Conservation (phyloP, 2,113 vertebrate species). For the Sarotherodon lohbergeri region DNA sequence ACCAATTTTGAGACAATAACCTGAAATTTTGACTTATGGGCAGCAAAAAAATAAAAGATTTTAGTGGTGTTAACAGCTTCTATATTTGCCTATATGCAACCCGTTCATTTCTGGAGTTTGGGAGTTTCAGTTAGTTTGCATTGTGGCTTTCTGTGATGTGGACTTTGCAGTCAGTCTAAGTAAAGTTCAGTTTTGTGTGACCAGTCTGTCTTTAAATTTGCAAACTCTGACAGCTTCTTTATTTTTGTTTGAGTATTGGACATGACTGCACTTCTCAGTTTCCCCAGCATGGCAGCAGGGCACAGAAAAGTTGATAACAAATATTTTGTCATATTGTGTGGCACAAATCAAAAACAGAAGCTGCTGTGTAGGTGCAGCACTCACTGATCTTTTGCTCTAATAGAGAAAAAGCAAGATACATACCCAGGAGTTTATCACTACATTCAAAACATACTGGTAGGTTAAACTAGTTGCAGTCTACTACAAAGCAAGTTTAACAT, state of each 20-base stretch:
- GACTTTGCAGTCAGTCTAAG: background rate
- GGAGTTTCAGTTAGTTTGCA: background rate
- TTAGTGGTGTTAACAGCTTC: background rate
- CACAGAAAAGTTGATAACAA: background rate
- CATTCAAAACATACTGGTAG: background rate
- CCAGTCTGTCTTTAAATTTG: background rate
- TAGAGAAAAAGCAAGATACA: background rate
- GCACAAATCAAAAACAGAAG: background rate
- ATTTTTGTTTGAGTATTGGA: background rate
- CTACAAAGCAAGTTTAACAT: background rate
- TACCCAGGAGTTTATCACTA: background rate
- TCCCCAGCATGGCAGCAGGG: background rate
- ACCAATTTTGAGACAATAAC: background rate
- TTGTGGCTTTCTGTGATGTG: background rate
- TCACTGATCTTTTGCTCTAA: background rate
- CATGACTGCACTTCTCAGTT: background rate
- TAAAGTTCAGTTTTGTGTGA: background rate
- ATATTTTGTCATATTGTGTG: background rate
- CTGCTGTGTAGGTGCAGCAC: background rate
- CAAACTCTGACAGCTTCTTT: background rate
- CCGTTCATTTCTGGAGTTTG: background rate
- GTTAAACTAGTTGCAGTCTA: background rate
- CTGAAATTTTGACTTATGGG: background rate
- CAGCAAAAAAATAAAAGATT: background rate
- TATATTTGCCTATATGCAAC: background rate